Conservation (phyloP, 1,140 invertebrate genomes). For the Eupristina koningsbergeri region DNA sequence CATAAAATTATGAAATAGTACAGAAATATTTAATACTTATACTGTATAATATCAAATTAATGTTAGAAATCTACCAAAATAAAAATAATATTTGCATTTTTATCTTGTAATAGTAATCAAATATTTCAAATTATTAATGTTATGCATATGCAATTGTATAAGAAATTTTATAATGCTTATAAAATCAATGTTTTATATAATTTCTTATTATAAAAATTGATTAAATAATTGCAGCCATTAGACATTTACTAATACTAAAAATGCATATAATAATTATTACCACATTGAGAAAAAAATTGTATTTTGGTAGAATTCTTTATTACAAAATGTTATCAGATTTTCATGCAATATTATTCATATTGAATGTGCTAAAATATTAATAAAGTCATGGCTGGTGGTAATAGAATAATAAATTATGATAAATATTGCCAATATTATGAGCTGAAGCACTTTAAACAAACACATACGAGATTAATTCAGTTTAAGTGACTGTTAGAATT, state of each 20-base stretch:
- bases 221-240: background rate
- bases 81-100: background rate
- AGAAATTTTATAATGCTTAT: no score
- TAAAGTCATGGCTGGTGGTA: slow-evolving; percentile 70
- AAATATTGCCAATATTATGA: slow-evolving; percentile 55
- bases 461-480: slow-evolving; percentile 62
- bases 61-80: background rate
- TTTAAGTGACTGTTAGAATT: slow-evolving; percentile 55
- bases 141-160: no score
- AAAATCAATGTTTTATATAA: no score
- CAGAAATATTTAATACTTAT: background rate
- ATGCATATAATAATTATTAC: background rate
- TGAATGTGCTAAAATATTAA: slow-evolving; percentile 55
- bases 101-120: background rate
- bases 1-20: background rate
- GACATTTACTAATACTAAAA: background rate
- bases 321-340: slow-evolving; percentile 4
- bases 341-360: slow-evolving; percentile 31
- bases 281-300: background rate
- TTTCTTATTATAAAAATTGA: no score
- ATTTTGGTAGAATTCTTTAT: background rate
- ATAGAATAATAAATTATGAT: slow-evolving; percentile 50
- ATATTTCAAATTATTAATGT: no score
- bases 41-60: background rate
- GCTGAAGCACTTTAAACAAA: slow-evolving; percentile 63